Percentiles rank a stretch among this genome's conserved stretches.
These are phyloP conservation scores for Machaerirhynchus nigripectus DNA, from an alignment of 2,113 vertebrate genomes.

Conservation along the genomic window DNA sequence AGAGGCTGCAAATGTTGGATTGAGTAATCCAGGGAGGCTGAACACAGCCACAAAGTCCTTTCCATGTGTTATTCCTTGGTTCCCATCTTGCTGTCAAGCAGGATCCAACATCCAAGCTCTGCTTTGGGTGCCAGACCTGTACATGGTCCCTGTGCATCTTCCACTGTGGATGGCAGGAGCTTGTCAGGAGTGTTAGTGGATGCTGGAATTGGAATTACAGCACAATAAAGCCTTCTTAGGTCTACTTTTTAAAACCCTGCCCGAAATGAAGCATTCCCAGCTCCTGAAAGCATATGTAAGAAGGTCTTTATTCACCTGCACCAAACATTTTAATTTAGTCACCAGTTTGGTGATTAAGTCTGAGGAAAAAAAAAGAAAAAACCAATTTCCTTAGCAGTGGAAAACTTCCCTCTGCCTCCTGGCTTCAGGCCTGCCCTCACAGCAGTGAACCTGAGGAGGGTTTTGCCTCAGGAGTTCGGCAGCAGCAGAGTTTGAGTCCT, in stretches of 20 bases:
- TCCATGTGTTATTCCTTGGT: neutral
- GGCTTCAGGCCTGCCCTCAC: neutral
- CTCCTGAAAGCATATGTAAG: neutral
- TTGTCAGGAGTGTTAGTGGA: neutral
- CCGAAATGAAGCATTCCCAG: neutral
- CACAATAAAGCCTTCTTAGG: neutral
- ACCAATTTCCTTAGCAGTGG: neutral
- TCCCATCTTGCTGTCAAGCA: neutral
- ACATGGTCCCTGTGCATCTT: accelerated
- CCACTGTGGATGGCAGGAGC: accelerated
- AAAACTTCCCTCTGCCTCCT: conserved; percentile 1
- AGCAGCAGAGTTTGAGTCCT: neutral
- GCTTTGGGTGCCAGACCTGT: neutral
- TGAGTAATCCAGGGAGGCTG: neutral
- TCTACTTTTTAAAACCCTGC: neutral
- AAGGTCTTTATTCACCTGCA: neutral
- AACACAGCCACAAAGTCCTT: neutral
- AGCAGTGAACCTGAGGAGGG: neutral
- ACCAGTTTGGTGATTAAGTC: neutral
- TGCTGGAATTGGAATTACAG: neutral
- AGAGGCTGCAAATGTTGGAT: neutral
- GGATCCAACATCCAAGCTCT: neutral
- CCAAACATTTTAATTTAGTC: neutral
- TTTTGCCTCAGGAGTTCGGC: neutral
- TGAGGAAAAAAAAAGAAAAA: too few relatives aligned